Percentiles rank a stretch among this genome's conserved stretches.
These are phyloP conservation scores for Variabilichromis moorii DNA, from an alignment of 2,113 vertebrate genomes.

Conservation along the genomic window DNA sequence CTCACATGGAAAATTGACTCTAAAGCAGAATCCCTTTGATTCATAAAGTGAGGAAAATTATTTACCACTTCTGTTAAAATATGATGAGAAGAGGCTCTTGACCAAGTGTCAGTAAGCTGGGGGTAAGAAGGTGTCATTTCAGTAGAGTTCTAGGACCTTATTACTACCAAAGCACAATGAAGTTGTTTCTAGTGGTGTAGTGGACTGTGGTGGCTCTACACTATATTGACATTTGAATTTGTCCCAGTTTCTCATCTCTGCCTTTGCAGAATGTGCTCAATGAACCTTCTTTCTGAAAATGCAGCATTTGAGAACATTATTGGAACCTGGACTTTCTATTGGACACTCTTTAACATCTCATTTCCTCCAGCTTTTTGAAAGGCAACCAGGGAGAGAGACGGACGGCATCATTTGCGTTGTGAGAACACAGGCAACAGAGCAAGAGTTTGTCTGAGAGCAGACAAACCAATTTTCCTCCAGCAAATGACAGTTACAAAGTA, in stretches of 20 bases:
- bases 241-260: neutral
- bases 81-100: neutral
- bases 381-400: neutral
- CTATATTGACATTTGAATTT: neutral
- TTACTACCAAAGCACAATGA: neutral
- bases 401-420: neutral
- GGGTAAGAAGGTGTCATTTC: neutral
- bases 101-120: neutral
- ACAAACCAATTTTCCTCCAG: neutral
- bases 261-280: neutral
- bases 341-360: neutral
- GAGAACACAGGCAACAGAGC: neutral
- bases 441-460: neutral
- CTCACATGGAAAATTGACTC: neutral
- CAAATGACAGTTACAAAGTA: conserved; percentile 18
- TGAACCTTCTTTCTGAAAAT: neutral
- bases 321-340: neutral
- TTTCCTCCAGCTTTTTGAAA: neutral
- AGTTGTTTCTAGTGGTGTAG: neutral
- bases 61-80: neutral
- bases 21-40: neutral
- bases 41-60: neutral
- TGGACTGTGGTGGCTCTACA: neutral
- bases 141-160: neutral
- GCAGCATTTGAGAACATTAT: neutral